Base-by-base conservation (phyloP, 2,797 vertebrate genomes). In the Lates japonicus region DNA sequence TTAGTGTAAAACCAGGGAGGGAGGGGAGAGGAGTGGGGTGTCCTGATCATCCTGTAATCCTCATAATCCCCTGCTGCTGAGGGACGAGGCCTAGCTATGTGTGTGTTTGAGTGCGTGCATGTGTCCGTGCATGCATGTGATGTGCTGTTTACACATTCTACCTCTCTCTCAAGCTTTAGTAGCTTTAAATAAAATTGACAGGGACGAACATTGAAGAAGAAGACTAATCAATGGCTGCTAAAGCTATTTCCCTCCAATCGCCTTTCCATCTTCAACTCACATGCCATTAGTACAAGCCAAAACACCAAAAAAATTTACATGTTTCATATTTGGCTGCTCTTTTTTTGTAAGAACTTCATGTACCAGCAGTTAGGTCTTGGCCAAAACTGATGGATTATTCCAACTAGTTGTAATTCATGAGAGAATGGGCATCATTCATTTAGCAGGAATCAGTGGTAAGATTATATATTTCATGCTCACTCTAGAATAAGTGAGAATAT, bases 21-120 rank as follows among this genome's bases (percentile, higher is more conserved):
- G 69, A 60, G 67, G 69, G 22, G 76, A 52, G 83, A 42, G 76
- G 68, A 42, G 55, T 29, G 70, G 87, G 91, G 88, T 71, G 88
- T 91, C 87, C 88, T 92, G 92, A 94, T 95, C 94, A 94, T 95
- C 88, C 90, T 90, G 91, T 96, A 96, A 96, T 95, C 94, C 95
- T 77, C 85, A 92, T 95, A 96, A 95, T 96, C 94, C 92, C 90
- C 90, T 91, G 90, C 93, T 93, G 92, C 91, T 83, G 84, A 84
- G 84, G 91, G 90, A 94, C 86, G 80, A 90, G 89, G 83, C 88
- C 82, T 68, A 41, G 75, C 76, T 73, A 52, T 87, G 82, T 83
- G 80, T 78, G 81, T 86, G 87, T 91, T 71, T 84, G 77, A 62
- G 74, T 65, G 87, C 1, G 59, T 70, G 77, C 60, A n/a, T 57